Evolutionary conservation across 2,113 vertebrate species (phyloP).

Genomic region (Taxidea taxus): DNA sequence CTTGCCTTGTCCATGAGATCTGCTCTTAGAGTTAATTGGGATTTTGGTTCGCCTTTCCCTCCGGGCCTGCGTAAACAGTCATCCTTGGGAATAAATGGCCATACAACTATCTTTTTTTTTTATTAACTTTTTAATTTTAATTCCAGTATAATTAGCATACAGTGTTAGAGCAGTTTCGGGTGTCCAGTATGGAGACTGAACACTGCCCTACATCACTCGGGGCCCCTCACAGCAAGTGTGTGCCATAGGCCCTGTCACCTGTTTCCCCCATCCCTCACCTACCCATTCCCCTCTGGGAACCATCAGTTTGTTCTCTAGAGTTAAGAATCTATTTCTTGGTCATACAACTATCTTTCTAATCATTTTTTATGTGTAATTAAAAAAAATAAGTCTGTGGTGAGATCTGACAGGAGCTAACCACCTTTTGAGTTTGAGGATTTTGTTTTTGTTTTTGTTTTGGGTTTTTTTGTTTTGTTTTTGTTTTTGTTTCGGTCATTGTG

Average conservation of each 20-base stretch:
- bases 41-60: not conserved
- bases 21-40: not conserved
- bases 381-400: not conserved
- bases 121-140: not conserved
- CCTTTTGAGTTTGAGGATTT: not conserved
- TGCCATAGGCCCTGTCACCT: not conserved
- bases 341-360: not conserved
- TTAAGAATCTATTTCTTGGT: not conserved
- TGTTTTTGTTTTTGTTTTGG: not conserved
- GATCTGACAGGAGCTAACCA: not conserved
- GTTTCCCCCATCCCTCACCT: not conserved
- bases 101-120: not conserved
- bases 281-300: not conserved
- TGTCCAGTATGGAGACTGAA: not conserved
- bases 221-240: not conserved
- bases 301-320: not conserved
- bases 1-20: not conserved
- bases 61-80: not conserved
- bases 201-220: not conserved
- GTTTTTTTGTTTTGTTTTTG: not conserved
- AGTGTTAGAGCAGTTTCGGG: not conserved
- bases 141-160: not conserved
- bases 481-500: not conserved
- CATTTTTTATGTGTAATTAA: not conserved
- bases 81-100: slow-evolving; percentile 7